Base-by-base conservation (phyloP, 2,888 invertebrate genomes). In the Desoria tigrina region DNA sequence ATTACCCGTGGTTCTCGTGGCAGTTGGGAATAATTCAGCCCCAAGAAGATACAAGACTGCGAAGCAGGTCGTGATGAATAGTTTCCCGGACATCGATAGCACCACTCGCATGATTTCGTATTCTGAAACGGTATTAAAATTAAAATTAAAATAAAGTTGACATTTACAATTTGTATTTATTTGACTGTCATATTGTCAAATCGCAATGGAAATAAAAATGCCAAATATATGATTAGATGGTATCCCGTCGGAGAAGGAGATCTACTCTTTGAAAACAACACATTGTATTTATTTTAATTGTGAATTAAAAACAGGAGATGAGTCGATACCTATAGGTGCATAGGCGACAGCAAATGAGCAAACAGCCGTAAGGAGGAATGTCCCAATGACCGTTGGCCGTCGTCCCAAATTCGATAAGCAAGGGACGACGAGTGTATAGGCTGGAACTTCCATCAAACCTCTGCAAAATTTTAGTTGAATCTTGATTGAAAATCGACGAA, bases 21-120 rank as follows among this genome's bases (percentile, higher is more conserved):
- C 59, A 4, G 72, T 72, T 28, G 74, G 74, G 42, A 70, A 74
- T 14, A 74, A 58, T 49, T 74, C 74, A 42, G 72, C 68, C 21
- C 70, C 74, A 2, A 74, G 64, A 27, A 74, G 62, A 58, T 74
- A 74, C 26, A 74, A 59, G 2, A 74, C 63, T 16, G 63, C 70
- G 51, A 74, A 74, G 7, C 65, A 62, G 28, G 66, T 56, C 0
- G 74, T 53, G n/a, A 72, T 71, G 59, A 65, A 72, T 6, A 74
- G 55, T 63, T 70, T 72, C n/a, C 69, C 72, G 24, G 53, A 6
- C 72, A 72, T 69, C n/a, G 69, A 63, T 21, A 69, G 60, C 2
- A 55, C n/a, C 21, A 69, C 62, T 32, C 72, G 37, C 3, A 63
- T 18, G n/a, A 23, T 28, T 18, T 57, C 28, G 39, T 58, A 37